Evolutionary conservation across 2,113 vertebrate genomes (phyloP).

Genomic region (Lepus europaeus): DNA sequence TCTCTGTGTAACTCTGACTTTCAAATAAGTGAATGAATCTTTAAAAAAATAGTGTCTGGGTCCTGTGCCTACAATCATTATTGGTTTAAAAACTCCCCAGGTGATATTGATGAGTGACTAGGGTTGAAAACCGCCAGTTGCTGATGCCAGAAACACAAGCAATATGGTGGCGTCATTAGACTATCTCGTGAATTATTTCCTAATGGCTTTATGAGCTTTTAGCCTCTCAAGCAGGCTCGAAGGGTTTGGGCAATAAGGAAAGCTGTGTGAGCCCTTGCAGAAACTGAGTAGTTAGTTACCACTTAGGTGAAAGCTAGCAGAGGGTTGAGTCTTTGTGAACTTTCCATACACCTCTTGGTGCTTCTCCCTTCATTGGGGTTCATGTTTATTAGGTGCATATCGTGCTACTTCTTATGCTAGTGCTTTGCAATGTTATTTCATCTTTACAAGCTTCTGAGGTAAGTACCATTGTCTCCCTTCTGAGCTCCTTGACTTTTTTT

Average conservation of each 20-base stretch:
- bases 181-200: conserved; percentile 59
- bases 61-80: background rate
- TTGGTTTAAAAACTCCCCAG: conserved; percentile 32
- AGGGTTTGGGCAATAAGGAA: conserved; percentile 21
- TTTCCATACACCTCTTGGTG: background rate
- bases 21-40: too few relatives aligned
- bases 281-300: conserved; percentile 48
- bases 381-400: conserved; percentile 51
- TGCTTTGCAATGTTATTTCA: conserved; percentile 28
- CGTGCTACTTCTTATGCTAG: conserved; percentile 28
- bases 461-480: conserved; percentile 10
- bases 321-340: conserved; percentile 13
- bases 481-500: conserved; percentile 2
- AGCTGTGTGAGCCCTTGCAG: background rate
- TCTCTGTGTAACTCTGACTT: too few relatives aligned
- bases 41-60: background rate
- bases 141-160: conserved; percentile 58
- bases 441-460: conserved; percentile 36
- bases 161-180: conserved; percentile 50
- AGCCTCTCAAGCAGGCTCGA: conserved; percentile 48
- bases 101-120: background rate
- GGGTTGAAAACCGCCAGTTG: background rate
- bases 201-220: conserved; percentile 16
- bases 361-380: background rate
- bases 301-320: conserved; percentile 4